phyloP scores from a whole-genome alignment of 37 sponge, comb jelly and placozoan genomes.

The Chondrosia reniformis region DNA sequence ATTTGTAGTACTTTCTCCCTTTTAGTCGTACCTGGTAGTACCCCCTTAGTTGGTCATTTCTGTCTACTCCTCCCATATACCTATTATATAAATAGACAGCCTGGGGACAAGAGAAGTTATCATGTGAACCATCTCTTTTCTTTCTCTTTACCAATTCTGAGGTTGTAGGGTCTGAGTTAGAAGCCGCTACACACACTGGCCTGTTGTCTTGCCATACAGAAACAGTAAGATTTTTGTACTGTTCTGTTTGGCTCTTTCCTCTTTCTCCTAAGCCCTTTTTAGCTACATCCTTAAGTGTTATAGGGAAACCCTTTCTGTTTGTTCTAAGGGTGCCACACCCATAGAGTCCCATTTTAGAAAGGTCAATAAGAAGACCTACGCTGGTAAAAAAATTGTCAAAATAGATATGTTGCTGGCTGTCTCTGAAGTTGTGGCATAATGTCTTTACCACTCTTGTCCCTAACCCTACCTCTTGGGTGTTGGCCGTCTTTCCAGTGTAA shows the following conservation, averaged over 20 bases:
- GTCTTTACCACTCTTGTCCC: not conserved
- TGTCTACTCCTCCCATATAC: not conserved
- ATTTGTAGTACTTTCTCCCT: not conserved
- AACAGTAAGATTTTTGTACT: not conserved
- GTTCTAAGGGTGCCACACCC: constrained; percentile 1
- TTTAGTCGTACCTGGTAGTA: not conserved
- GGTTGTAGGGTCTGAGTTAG: not conserved
- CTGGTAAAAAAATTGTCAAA: not conserved
- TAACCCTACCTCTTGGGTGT: too few species aligned
- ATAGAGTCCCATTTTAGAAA: not conserved
- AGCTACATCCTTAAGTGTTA: not conserved
- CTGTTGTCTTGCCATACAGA: not conserved
- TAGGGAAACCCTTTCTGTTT: not conserved
- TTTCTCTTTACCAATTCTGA: not conserved
- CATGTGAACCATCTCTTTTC: not conserved
- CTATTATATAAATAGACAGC: not conserved
- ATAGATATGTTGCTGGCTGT: not conserved
- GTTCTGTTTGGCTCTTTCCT: not conserved
- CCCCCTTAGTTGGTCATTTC: not conserved
- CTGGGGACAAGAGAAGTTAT: not conserved
- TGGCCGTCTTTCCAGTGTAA: not conserved
- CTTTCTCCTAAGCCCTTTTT: not conserved
- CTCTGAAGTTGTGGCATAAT: not conserved
- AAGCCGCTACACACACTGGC: not conserved
- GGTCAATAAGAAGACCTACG: not conserved